These are phyloP conservation scores for Glossosoma conforme DNA, from an alignment of 1,140 invertebrate genomes.

Conservation along the genomic window DNA sequence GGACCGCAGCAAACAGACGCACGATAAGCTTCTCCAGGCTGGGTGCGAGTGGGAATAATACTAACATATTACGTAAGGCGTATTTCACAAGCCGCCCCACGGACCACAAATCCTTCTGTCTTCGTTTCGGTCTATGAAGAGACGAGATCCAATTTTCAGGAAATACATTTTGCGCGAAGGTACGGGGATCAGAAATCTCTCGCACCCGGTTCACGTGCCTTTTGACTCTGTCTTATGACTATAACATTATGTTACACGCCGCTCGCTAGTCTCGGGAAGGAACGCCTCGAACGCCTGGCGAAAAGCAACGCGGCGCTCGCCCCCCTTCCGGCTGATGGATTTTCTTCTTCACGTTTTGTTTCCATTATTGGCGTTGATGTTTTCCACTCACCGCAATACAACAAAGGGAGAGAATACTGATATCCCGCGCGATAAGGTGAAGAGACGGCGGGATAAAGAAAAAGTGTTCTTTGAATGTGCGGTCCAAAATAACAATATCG, in stretches of 20 bases:
- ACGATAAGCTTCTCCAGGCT: too few relatives aligned
- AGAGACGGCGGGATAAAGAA: conserved; percentile 20
- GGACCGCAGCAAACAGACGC: too few relatives aligned
- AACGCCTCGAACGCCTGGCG: too few relatives aligned
- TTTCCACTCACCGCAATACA: not conserved
- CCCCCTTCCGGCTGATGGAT: conserved; percentile 23
- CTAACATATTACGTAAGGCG: conserved; percentile 6
- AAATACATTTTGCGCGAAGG: conserved; percentile 17
- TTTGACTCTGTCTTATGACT: conserved; percentile 23
- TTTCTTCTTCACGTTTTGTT: conserved; percentile 27
- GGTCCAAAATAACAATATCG: conserved; percentile 15
- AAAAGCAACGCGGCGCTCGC: too few relatives aligned
- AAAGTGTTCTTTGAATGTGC: conserved; percentile 6
- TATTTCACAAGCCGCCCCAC: conserved; percentile 15
- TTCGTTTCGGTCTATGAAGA: conserved; percentile 21
- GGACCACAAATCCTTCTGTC: conserved; percentile 26
- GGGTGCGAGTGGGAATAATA: too few relatives aligned
- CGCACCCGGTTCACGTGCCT: conserved; percentile 13
- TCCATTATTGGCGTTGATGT: conserved; percentile 24
- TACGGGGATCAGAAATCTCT: conserved; percentile 8
- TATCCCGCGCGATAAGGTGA: conserved; percentile 1
- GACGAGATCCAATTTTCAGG: conserved; percentile 30
- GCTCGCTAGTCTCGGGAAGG: too few relatives aligned
- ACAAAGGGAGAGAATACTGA: conserved; percentile 1
- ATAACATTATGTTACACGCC: conserved; percentile 18